Evolutionary conservation across 1,140 invertebrate genomes (phyloP).

Genomic region (Brachionus koreanus): DNA sequence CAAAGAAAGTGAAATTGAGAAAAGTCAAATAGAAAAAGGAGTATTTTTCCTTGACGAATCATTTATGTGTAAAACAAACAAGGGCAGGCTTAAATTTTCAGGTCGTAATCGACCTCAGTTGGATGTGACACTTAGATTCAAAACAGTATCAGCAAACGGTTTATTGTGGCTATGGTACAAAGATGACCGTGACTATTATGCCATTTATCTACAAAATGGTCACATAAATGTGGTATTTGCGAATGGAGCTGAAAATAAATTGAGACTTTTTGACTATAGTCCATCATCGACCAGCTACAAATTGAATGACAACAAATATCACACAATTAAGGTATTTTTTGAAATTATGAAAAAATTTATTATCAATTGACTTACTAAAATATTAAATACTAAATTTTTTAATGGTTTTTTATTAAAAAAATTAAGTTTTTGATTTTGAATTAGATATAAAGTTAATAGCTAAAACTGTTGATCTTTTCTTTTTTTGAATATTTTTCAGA

Average conservation of each 20-base stretch:
- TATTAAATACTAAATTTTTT: no score
- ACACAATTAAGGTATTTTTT: slow-evolving; percentile 20
- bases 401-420: no score
- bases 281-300: background rate
- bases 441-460: no score
- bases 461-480: no score
- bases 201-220: slow-evolving; percentile 18
- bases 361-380: background rate
- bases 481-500: no score
- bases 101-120: background rate
- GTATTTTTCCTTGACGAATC: slow-evolving; percentile 36
- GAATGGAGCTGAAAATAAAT: slow-evolving; percentile 16
- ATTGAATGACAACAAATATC: slow-evolving; percentile 30
- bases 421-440: no score
- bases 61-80: slow-evolving; percentile 25
- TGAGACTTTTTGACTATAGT: background rate
- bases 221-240: slow-evolving; percentile 33
- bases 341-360: background rate
- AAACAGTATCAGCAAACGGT: slow-evolving; percentile 16
- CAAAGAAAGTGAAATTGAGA: background rate
- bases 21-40: slow-evolving; percentile 19
- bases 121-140: slow-evolving; percentile 14
- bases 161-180: slow-evolving; percentile 37
- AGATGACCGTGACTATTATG: slow-evolving; percentile 22
- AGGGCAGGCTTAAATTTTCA: background rate